These are phyloP conservation scores for Umimayanthus chanpuru DNA, from an alignment of 92 coral and sea anemone genomes.

Conservation along the genomic window DNA sequence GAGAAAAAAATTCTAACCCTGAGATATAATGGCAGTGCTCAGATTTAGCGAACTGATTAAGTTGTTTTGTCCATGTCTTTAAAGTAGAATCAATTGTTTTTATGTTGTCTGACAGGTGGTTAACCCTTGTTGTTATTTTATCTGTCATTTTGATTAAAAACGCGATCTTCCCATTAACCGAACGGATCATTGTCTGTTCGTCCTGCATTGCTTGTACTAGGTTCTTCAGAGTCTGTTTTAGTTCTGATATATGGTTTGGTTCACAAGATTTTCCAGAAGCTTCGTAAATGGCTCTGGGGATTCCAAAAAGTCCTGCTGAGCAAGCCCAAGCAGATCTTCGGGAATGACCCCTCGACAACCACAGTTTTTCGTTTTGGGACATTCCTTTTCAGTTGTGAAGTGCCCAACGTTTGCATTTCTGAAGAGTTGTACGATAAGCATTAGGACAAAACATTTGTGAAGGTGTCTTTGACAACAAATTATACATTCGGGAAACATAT, in stretches of 20 bases:
- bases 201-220: not conserved
- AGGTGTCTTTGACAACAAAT: not conserved
- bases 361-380: not conserved
- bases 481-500: constrained; percentile 5
- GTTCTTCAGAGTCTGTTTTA: not conserved
- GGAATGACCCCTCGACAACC: not conserved
- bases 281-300: not conserved
- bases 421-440: not conserved
- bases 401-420: constrained; percentile 17
- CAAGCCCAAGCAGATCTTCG: constrained; percentile 23
- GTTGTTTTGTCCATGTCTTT: constrained; percentile 3
- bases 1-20: constrained; percentile 27
- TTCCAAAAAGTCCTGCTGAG: constrained; percentile 10
- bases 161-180: constrained; percentile 15
- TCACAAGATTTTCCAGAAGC: constrained; percentile 16
- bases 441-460: not conserved
- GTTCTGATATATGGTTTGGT: constrained; percentile 4
- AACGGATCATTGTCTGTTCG: constrained; percentile 5
- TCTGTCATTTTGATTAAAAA: constrained; percentile 1
- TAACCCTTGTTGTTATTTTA: constrained; percentile 23
- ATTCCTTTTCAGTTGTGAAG: not conserved
- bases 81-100: not conserved
- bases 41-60: not conserved
- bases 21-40: constrained; percentile 44
- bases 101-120: constrained; percentile 16